Percentiles rank a stretch among this genome's conserved stretches.
Evolutionary conservation across 2,888 invertebrate species (phyloP).

Genomic region (Amaurobius ferox): DNA sequence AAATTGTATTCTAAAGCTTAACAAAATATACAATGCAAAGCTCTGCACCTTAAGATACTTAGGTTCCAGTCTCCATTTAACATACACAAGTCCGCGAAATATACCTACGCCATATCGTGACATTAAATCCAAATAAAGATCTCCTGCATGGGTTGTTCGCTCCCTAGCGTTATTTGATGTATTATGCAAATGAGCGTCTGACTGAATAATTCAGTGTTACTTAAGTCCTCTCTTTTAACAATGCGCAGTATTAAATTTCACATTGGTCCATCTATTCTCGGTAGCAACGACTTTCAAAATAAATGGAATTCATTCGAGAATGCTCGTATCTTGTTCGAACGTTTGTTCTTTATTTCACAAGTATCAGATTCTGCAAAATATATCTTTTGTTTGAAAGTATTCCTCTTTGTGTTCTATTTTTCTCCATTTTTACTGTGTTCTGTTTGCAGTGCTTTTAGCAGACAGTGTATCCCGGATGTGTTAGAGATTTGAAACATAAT

Average conservation of each 20-base stretch:
- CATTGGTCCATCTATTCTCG: background rate
- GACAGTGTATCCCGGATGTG: no score
- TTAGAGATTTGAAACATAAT: no score
- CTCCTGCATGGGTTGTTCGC: background rate
- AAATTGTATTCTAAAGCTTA: no score
- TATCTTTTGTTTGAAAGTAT: no score
- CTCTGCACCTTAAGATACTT: no score
- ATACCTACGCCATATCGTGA: background rate
- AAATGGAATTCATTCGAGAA: background rate
- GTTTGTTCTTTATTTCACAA: no score
- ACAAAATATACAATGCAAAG: no score
- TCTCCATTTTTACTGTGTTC: no score
- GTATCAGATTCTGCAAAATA: no score
- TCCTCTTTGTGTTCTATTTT: no score
- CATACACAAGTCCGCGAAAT: slow-evolving; percentile 2
- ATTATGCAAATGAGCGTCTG: slow-evolving; percentile 39
- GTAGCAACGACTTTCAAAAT: slow-evolving; percentile 16
- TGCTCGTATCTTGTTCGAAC: no score
- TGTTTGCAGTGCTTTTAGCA: no score
- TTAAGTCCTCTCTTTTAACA: slow-evolving; percentile 21
- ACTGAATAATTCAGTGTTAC: slow-evolving; percentile 45
- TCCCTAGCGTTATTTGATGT: background rate
- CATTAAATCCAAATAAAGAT: slow-evolving; percentile 2
- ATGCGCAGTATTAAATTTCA: slow-evolving; percentile 44
- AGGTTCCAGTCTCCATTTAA: background rate